Conservation (phyloP, 1,140 invertebrate genomes). For the Cryptotermes secundus region DNA sequence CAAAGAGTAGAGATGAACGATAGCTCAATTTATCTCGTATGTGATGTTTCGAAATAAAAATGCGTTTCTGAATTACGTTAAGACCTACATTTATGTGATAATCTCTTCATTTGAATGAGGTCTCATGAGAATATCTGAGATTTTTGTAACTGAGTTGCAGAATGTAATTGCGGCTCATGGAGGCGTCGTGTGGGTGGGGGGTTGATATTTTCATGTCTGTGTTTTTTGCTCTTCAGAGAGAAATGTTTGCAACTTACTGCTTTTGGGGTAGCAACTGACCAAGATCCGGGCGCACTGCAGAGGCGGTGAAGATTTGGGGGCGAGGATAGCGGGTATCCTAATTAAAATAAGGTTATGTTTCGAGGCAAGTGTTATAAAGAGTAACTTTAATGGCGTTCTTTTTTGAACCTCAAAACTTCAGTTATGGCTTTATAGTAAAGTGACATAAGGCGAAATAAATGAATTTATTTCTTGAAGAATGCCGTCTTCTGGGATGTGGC, state of each 20-base stretch:
- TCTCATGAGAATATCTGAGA: background rate
- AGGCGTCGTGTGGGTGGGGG: too few relatives aligned
- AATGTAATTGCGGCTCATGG: background rate
- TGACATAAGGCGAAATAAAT: background rate
- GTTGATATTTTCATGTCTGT: background rate
- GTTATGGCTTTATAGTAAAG: too few relatives aligned
- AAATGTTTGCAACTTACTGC: background rate
- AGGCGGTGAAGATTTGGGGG: background rate
- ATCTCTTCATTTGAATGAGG: background rate
- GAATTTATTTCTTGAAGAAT: too few relatives aligned
- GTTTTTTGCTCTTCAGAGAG: background rate
- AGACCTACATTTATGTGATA: background rate
- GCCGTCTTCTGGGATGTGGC: too few relatives aligned
- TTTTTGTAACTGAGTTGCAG: background rate
- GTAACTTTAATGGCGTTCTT: background rate
- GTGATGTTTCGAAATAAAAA: background rate
- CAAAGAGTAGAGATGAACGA: too few relatives aligned
- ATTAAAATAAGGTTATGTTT: background rate
- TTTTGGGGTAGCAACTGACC: background rate
- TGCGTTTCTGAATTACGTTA: background rate
- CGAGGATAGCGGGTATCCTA: background rate
- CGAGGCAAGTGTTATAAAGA: background rate
- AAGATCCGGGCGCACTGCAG: background rate
- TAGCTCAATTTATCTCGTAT: too few relatives aligned
- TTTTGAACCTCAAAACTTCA: background rate